Base-by-base conservation (phyloP, 1,140 invertebrate species). In the Camponotus vicinus region DNA sequence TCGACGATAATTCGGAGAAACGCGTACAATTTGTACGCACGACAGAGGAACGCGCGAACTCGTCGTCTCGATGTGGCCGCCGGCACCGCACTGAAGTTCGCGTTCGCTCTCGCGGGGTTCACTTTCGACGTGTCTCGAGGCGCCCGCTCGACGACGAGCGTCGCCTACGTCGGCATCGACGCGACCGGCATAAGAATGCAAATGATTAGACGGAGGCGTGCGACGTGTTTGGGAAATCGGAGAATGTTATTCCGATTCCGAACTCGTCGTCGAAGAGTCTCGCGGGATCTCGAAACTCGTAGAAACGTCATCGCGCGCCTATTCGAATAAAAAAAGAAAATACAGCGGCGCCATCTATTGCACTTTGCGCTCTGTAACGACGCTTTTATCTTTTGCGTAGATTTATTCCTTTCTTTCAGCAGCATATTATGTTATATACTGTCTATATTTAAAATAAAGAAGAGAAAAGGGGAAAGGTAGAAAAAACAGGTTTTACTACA, bases 141-240 rank as follows among this genome's bases (percentile, higher is more conserved):
- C 69, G 79, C 69, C 69, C 67, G 55, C 42, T 34, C 37, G 63
- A 66, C 42, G 76, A 67, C 32, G 13, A 52, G 27, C 42, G n/a
- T 82, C 79, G 69, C 79, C 69, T 75, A 83, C 79, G 79, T 83
- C 13, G 79, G 52, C 40, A 18, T 18, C 37, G 52, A 70, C 66
- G 52, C 37, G 49, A 32, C 4, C 37, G n/a, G 66, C 67, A 59
- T 71, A 7, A 18, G 5, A 73, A 61, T 45, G 79, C 32, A 27
- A 73, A 34, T 61, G 32, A 63, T 63, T 73, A 61, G 27, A 73
- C 15, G 37, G 45, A 45, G 32, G 13, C 18, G 15, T 45, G n/a
- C 52, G 18, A 49, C 5, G 40, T 42, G n/a, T 69, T 67, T 27
- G 37, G 42, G 18, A 69, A 69, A 52, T 52, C 49, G 49, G 8